Base-by-base conservation (phyloP, 2,888 invertebrate species). In the Aporophyla nigra region DNA sequence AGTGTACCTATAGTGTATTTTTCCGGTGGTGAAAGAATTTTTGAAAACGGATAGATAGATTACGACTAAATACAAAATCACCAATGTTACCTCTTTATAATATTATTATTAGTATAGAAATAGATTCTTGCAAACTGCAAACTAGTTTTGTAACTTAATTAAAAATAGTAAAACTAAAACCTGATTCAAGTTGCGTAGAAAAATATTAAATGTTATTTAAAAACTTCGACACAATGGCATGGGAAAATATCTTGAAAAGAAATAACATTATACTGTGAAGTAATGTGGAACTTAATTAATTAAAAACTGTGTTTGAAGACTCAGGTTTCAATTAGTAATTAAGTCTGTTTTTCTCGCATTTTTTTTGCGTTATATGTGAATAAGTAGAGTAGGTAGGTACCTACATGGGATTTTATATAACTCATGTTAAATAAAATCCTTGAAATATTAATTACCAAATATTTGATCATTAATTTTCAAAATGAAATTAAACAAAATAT, bases 161-260 rank as follows among this genome's bases (percentile, higher is more conserved):
- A 76, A 19, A 51, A 65, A 33, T 46, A 53, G 6, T 21, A 16
- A 40, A 40, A n/a, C 19, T 53, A 46, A 46, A 76, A 61, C 77
- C 5, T 62, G 61, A 10, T 49, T 46, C 6, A 24, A 62, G 14
- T 61, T 69, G 33, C 19, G 46, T n/a, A 40, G 33, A 59, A 67
- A 43, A 19, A 51, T 54, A 5, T 27, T 27, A n/a, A 68, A 54
- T 58, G 49, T 74, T 66, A 53, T 53, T 67, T 67, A 10, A 33
- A 76, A 76, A 53, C 53, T n/a, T 27, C 49, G 10, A 59, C 27
- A 78, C 66, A 78, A 78, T 56, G 21, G 56, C 46, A n/a, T 73
- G 54, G 62, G 73, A 73, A 73, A 56, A 61, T 61, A 40, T 27
- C 63, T 63, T 51, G 2, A 49, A 21, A 49, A 63, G 0, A n/a